Base-by-base conservation (phyloP, 2,888 invertebrate species). In the Drosophila longiperda region DNA sequence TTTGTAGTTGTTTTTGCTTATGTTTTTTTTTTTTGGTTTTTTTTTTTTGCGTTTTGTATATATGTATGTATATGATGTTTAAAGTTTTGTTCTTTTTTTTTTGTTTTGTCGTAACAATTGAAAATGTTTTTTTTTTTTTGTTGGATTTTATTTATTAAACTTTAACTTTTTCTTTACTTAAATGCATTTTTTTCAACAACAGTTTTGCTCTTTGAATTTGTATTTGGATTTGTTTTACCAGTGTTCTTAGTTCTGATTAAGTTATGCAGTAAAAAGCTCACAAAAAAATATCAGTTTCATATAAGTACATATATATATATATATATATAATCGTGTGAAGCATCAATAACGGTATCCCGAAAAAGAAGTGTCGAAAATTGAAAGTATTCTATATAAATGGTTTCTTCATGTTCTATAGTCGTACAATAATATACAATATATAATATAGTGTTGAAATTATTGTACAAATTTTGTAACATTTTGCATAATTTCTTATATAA, bases 131-230 rank as follows among this genome's bases (percentile, higher is more conserved):
- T 20, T 76, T 42, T 20, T 40, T 64, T 61, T 65, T 33, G n/a
- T 29, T 32, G 12, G 7, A 7, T 20, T 72, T 70, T 60, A 67
- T 54, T 74, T 73, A 78, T 60, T 75, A 73, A 69, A 69, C 69
- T 68, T 71, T 68, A 64, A 68, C 61, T 49, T 52, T 65, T 40
- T 62, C 72, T 75, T 73, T 62, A 64, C 66, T 73, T 89, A 89
- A 88, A 82, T 88, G 82, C 82, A 83, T 74, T 78, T 75, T 78
- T 72, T 82, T 74, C 67, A 83, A 83, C 81, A 83, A 83, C 86
- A 80, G 78, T 82, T 82, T 75, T 73, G 54, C 42, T 68, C 60
- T 74, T 71, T 64, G 63, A 70, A n/a, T 65, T 66, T 45, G 48
- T 64, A 45, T 53, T 63, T 64, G 12, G 40, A 45, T n/a, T 17